Percentiles rank a stretch among this genome's conserved stretches.
phyloP scores from a whole-genome alignment of 2,888 invertebrate genomes.

The Sinohyriopsis cumingii region DNA sequence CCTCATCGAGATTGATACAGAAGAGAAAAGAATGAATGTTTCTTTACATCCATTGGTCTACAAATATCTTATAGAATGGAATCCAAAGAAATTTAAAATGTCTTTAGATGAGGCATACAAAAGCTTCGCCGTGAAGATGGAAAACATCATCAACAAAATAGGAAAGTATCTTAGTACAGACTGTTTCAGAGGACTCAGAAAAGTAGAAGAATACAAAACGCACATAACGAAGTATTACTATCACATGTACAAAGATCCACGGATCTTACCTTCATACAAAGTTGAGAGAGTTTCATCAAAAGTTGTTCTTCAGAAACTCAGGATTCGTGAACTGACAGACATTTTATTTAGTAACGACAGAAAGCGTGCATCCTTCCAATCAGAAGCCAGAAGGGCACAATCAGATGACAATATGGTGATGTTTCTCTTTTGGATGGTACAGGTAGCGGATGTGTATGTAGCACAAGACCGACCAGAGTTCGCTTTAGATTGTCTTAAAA shows the following conservation, averaged over 20 bases:
- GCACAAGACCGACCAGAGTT: too few relatives aligned
- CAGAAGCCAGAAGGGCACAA: too few relatives aligned
- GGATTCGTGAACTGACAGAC: conserved; percentile 30
- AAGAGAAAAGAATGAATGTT: conserved; percentile 5
- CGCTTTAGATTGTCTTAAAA: too few relatives aligned
- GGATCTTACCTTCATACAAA: conserved; percentile 11
- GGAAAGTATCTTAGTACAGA: conserved; percentile 14
- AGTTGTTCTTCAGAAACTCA: conserved; percentile 22
- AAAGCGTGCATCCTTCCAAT: conserved; percentile 6
- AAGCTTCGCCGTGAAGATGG: conserved; percentile 24
- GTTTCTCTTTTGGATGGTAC: too few relatives aligned
- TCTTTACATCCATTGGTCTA: conserved; percentile 33
- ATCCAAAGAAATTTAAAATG: conserved; percentile 3
- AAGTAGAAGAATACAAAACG: conserved; percentile 17
- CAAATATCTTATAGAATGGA: conserved; percentile 24
- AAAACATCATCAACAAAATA: conserved; percentile 16
- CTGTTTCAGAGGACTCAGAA: conserved; percentile 21
- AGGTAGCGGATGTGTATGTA: too few relatives aligned
- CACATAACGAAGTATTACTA: conserved; percentile 28
- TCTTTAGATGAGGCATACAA: conserved; percentile 10
- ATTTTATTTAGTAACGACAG: conserved; percentile 25
- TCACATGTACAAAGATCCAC: conserved; percentile 13
- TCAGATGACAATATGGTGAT: too few relatives aligned
- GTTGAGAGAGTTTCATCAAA: conserved; percentile 7
- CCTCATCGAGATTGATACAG: not conserved